phyloP scores from a whole-genome alignment of 2,797 vertebrate species.

The Selene dorsalis region DNA sequence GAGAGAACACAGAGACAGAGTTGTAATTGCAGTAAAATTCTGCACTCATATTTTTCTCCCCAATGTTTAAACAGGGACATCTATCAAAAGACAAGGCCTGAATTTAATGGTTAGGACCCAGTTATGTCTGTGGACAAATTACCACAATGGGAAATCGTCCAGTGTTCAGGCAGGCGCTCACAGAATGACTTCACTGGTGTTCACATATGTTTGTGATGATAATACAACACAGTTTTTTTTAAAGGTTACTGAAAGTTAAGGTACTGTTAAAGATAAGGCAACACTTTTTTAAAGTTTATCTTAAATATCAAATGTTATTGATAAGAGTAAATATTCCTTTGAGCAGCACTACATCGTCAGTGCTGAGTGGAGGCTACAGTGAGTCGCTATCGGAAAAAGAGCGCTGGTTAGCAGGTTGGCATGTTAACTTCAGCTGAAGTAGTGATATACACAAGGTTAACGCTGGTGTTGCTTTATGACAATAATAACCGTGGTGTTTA shows the following conservation, averaged over 20 bases:
- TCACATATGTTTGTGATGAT: neutral
- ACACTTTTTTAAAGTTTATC: no score
- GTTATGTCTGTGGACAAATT: conserved; percentile 1
- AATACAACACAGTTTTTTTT: neutral
- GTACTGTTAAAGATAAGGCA: neutral
- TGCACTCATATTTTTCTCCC: conserved; percentile 64
- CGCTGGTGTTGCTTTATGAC: no score
- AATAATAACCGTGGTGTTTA: no score
- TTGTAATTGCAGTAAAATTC: conserved; percentile 63
- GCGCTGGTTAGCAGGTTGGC: no score
- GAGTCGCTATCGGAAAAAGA: no score
- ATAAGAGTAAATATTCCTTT: neutral
- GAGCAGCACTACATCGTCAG: no score
- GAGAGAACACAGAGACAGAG: conserved; percentile 1
- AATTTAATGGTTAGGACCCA: neutral
- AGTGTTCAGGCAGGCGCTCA: neutral
- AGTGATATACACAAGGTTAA: no score
- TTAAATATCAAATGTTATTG: no score
- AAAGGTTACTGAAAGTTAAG: neutral
- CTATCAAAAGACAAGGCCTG: neutral
- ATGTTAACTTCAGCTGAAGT: no score
- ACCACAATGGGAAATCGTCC: neutral
- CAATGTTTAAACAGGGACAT: neutral
- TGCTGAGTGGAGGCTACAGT: no score
- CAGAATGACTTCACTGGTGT: neutral